Conservation (phyloP, 37 sponge, comb jelly and placozoan genomes). For the Theonella swinhoei region DNA sequence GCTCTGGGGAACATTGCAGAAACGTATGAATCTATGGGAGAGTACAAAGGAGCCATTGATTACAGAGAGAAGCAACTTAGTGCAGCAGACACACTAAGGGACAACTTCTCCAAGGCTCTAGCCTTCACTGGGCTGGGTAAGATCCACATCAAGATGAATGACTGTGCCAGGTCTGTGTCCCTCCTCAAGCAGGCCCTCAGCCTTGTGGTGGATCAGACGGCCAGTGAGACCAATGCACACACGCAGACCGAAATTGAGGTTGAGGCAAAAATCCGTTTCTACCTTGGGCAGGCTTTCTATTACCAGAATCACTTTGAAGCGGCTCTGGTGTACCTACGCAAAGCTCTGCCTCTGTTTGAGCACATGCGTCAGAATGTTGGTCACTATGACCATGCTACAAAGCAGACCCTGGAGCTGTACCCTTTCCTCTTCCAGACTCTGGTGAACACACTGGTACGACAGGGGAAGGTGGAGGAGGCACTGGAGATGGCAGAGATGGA, state of each 20-base stretch:
- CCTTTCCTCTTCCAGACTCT: conserved; percentile 80
- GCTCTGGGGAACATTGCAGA: conserved; percentile 88
- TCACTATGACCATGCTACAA: conserved; percentile 63
- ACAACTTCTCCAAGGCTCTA: conserved; percentile 57
- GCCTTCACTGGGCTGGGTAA: conserved; percentile 85
- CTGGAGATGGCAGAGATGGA: conserved; percentile 91
- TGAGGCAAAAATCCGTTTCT: conserved; percentile 87
- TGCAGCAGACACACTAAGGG: conserved; percentile 63
- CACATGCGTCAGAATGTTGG: conserved; percentile 59
- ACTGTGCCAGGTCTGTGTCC: conserved; percentile 61
- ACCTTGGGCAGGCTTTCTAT: conserved; percentile 85
- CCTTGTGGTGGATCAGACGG: conserved; percentile 38
- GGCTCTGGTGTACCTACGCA: conserved; percentile 68
- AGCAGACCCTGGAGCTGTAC: conserved; percentile 68
- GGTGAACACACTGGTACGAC: conserved; percentile 75
- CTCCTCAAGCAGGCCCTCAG: conserved; percentile 84
- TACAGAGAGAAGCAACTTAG: conserved; percentile 76
- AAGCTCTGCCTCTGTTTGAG: conserved; percentile 81
- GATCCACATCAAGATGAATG: conserved; percentile 66
- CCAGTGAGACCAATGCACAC: conserved; percentile 9
- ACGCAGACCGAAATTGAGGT: conserved; percentile 64
- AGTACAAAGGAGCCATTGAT: conserved; percentile 73
- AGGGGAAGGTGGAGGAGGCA: conserved; percentile 79
- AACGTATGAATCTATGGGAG: conserved; percentile 75
- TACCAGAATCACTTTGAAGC: conserved; percentile 62